Conservation (phyloP, 1,140 invertebrate genomes). For the Lithobius niger region DNA sequence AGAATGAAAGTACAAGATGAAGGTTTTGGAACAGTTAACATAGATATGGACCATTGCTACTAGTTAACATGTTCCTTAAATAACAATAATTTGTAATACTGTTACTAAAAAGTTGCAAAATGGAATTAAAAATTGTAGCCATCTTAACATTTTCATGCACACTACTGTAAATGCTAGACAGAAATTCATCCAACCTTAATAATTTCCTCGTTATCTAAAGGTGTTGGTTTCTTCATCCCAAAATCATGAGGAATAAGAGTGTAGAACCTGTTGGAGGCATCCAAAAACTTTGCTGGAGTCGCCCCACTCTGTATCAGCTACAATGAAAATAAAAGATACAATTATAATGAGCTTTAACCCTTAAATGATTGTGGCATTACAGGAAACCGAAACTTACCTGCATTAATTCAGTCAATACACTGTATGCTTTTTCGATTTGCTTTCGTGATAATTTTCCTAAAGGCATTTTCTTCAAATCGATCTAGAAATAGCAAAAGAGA, state of each 20-base stretch:
- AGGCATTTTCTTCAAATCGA: conserved; percentile 95
- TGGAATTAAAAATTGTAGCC: conserved; percentile 1
- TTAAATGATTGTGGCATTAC: no score
- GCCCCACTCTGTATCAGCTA: conserved; percentile 29
- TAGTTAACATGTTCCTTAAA: no score
- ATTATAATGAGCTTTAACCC: no score
- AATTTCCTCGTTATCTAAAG: conserved; percentile 58
- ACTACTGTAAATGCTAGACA: conserved; percentile 1
- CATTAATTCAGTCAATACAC: conserved; percentile 62
- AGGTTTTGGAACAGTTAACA: no score
- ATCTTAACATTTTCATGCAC: background rate
- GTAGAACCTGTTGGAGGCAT: conserved; percentile 83
- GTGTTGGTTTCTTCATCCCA: conserved; percentile 63
- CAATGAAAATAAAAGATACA: conserved; percentile 9
- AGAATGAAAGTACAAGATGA: no score
- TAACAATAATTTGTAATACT: no score
- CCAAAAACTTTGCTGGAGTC: conserved; percentile 49
- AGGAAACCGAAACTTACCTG: conserved; percentile 28
- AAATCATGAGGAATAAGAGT: conserved; percentile 92
- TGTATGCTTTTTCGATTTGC: conserved; percentile 77
- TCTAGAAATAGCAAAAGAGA: conserved; percentile 32
- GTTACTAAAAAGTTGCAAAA: conserved; percentile 4
- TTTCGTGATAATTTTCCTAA: conserved; percentile 86
- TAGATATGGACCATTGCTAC: no score
- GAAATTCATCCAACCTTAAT: conserved; percentile 59